Evolutionary conservation across 2,797 vertebrate species (phyloP).

Genomic region (Avahi laniger): DNA sequence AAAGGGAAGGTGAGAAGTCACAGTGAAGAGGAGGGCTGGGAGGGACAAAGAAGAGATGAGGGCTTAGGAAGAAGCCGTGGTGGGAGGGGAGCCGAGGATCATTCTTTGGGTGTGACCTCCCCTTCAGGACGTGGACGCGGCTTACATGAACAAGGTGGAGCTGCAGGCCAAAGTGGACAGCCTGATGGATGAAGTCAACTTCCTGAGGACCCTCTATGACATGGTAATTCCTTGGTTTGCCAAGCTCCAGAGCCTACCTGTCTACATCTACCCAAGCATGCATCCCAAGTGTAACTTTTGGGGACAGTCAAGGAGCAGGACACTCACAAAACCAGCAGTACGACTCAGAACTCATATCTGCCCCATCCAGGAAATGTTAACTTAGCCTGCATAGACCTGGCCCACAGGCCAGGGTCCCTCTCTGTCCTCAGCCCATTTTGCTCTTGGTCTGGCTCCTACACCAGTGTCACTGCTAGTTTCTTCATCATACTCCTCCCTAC

Average conservation of each 20-base stretch:
- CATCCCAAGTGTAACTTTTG: not conserved
- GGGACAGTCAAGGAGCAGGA: not conserved
- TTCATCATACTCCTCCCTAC: not conserved
- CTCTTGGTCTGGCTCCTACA: not conserved
- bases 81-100: not conserved
- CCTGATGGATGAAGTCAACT: conserved; percentile 91
- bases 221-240: conserved; percentile 81
- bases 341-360: not conserved
- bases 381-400: not conserved
- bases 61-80: not conserved
- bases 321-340: not conserved
- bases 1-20: conserved; percentile 6
- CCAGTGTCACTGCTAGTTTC: not conserved
- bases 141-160: conserved; percentile 91
- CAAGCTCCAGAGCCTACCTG: not conserved
- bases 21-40: not conserved
- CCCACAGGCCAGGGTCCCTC: not conserved
- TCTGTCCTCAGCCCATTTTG: not conserved
- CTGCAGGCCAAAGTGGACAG: conserved; percentile 88
- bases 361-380: not conserved
- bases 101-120: not conserved
- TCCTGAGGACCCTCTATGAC: conserved; percentile 90
- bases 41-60: not conserved
- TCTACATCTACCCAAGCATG: not conserved
- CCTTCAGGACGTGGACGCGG: conserved; percentile 88